phyloP scores from a whole-genome alignment of 2,113 vertebrate species.

The Barnardius zonarius region DNA sequence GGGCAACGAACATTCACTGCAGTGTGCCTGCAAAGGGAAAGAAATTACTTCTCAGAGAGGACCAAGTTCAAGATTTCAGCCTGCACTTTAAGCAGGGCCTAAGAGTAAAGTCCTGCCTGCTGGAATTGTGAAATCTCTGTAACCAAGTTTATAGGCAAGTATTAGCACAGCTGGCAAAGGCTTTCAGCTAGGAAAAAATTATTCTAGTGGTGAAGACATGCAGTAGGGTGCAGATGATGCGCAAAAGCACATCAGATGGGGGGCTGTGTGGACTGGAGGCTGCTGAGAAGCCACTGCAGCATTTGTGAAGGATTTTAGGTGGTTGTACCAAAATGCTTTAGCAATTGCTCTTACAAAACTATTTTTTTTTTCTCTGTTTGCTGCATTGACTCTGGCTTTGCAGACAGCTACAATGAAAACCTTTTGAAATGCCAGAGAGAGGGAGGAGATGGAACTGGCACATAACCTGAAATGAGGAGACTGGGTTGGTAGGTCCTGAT shows the following conservation, averaged over 20 bases:
- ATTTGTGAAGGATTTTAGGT: background rate
- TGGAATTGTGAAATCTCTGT: slow-evolving; percentile 56
- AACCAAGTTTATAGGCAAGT: slow-evolving; percentile 33
- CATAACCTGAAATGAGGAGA: background rate
- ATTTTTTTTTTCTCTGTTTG: background rate
- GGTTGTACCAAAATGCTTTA: background rate
- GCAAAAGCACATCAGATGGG: background rate
- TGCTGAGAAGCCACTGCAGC: background rate
- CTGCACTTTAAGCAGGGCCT: slow-evolving; percentile 33
- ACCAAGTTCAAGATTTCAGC: slow-evolving; percentile 35
- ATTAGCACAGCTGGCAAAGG: slow-evolving; percentile 39
- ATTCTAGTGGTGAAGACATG: background rate
- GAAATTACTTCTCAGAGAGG: slow-evolving; percentile 26
- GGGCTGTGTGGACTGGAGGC: background rate
- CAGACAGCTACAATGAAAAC: background rate
- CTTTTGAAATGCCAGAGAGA: background rate
- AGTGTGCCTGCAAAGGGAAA: background rate
- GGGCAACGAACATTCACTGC: background rate
- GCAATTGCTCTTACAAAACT: background rate
- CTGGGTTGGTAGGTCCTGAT: background rate
- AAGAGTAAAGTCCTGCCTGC: slow-evolving; percentile 52
- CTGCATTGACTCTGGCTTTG: background rate
- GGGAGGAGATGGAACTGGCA: slow-evolving; percentile 18
- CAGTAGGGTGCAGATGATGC: background rate
- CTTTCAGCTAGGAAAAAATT: slow-evolving; percentile 41